Evolutionary conservation across 1,140 invertebrate genomes (phyloP).

Genomic region (Diplogasteroides magnus): DNA sequence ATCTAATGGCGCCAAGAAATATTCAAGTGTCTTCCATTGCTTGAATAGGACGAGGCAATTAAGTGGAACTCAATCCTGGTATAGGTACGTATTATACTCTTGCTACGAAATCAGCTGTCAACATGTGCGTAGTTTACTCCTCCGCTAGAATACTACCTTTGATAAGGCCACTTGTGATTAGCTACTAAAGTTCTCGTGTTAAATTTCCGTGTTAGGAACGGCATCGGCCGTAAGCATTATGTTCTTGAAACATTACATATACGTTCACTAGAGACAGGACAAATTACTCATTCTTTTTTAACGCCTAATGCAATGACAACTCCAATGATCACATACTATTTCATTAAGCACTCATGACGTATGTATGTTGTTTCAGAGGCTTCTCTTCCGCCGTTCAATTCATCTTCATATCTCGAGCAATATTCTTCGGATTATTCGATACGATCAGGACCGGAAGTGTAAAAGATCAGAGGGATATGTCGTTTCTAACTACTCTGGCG

Average conservation of each 20-base stretch:
- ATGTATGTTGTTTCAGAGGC: slow-evolving; percentile 47
- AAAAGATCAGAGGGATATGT: slow-evolving; percentile 34
- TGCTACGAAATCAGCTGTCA: too few species aligned
- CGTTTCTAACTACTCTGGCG: slow-evolving; percentile 37
- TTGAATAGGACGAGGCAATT: slow-evolving; percentile 39
- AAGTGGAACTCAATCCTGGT: slow-evolving; percentile 52
- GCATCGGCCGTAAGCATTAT: too few species aligned
- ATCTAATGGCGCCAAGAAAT: slow-evolving; percentile 37
- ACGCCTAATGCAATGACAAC: neutral
- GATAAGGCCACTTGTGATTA: too few species aligned
- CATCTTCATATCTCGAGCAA: slow-evolving; percentile 54
- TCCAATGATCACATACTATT: too few species aligned
- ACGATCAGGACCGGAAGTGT: slow-evolving; percentile 35
- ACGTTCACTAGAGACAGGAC: too few species aligned
- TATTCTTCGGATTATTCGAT: slow-evolving; percentile 57
- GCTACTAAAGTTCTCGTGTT: too few species aligned
- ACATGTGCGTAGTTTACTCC: too few species aligned
- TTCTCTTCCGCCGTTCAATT: slow-evolving; percentile 55
- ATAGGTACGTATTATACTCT: slow-evolving; percentile 36
- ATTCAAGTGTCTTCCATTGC: slow-evolving; percentile 53
- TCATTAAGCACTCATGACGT: too few species aligned
- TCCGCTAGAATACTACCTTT: too few species aligned
- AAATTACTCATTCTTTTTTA: neutral
- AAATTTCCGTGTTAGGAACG: too few species aligned
- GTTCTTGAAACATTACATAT: neutral